Evolutionary conservation across 1,140 invertebrate genomes (phyloP), one percentile per base, ranked within the genome.

Genomic region (Mylabris phalerata): DNA sequence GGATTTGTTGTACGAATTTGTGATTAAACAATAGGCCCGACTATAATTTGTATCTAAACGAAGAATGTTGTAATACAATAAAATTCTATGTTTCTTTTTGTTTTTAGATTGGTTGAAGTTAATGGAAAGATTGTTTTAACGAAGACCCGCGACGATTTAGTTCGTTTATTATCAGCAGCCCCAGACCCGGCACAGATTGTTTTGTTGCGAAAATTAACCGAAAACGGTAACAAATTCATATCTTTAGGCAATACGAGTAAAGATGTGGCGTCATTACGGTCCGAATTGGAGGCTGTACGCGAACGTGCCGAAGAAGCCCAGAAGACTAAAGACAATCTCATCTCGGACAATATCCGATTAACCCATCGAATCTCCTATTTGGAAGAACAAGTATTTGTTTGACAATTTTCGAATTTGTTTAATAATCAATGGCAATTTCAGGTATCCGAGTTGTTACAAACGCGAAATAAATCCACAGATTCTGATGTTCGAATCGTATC

Each of bases 351-450:
- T 72, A 82, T 91, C 11, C 78, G 90, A 45, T 77, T 93, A 44
- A 90, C 89, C 5, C 92, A 93, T 72, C 80, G 92, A 50, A 93
- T 93, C 46, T 88, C 88, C 2, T 93, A 93, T 72, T 79, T 94
- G 42, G 91, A 94, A 71, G 90, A 94, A 64, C 90, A 93, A 73
- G 90, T 93, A 47, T 10, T 19, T 19, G 1, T 19, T 9, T 10
- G 45, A 47, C 9, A 3, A 24, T 13, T 19, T 19, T 19, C 19
- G 19, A 19, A 19, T 19, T 19, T 19, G 19, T 19, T 19, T 2
- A 19, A 19, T 19, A 19, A 19, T 19, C 19, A 19, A 19, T 2
- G 19, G 19, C 19, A 19, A 19, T 19, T 70, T 19, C 40, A 73
- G 72, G 71, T 74, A 10, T 65, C 71, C 0, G 72, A 74, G 57